Percentiles rank a stretch among this genome's conserved stretches.
These are phyloP conservation scores for Carcharodon carcharias DNA, from an alignment of 2,797 vertebrate species.

Conservation along the genomic window DNA sequence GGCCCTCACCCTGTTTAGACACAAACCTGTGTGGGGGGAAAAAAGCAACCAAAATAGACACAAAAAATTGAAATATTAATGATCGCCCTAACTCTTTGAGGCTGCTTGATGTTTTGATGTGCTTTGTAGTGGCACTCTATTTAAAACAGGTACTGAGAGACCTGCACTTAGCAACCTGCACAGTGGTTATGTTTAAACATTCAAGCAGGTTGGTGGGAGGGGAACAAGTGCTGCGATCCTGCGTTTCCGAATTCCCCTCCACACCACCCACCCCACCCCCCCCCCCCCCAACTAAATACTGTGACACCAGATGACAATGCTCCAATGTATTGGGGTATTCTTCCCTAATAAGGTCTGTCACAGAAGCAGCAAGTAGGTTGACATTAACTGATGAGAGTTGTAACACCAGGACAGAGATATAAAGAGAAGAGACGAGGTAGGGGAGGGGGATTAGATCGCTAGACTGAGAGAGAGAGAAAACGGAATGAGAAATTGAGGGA, in stretches of 20 bases:
- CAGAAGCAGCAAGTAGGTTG: background rate
- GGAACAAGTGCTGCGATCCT: background rate
- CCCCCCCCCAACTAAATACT: background rate
- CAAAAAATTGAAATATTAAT: conserved; percentile 28
- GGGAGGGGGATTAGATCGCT: background rate
- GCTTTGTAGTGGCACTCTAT: conserved; percentile 17
- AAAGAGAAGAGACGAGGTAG: background rate
- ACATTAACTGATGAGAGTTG: background rate
- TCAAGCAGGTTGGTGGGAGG: background rate
- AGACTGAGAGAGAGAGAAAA: background rate
- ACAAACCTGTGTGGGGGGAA: background rate
- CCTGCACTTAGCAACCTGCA: background rate
- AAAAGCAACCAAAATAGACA: background rate
- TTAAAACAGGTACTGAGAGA: background rate
- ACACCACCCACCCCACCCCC: too few relatives aligned
- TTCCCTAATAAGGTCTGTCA: background rate
- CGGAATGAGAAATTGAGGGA: background rate
- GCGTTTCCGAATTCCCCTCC: too few relatives aligned
- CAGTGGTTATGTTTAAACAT: background rate
- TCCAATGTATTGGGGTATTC: background rate
- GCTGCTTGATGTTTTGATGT: background rate
- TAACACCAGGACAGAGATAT: background rate
- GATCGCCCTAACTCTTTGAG: background rate
- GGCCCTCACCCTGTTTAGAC: background rate
- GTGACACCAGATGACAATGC: background rate